Conservation (phyloP, 2,113 vertebrate genomes). For the Leucopsar rothschildi region DNA sequence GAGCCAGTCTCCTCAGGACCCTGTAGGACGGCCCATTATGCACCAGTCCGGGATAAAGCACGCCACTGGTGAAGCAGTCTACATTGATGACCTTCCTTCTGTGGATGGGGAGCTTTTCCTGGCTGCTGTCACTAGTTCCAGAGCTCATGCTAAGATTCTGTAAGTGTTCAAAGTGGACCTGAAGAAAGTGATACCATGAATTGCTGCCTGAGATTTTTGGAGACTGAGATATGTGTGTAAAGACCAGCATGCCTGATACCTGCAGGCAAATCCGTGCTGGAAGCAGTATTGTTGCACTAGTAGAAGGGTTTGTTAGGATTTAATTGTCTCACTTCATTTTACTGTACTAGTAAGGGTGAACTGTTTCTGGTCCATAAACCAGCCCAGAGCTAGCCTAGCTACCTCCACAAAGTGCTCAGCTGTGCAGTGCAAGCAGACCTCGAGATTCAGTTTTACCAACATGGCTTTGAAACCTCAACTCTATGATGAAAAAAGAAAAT, state of each 20-base stretch:
- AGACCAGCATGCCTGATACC: neutral
- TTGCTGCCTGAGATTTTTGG: neutral
- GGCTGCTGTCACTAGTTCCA: constrained; percentile 83
- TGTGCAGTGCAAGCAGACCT: neutral
- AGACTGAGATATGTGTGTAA: neutral
- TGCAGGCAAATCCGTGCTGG: neutral
- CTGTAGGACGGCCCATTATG: constrained; percentile 84
- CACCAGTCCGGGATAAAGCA: constrained; percentile 86
- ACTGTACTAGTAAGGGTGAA: neutral
- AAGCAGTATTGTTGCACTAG: neutral
- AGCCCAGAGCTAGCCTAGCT: neutral
- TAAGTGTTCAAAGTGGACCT: constrained; percentile 59
- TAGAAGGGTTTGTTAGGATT: neutral
- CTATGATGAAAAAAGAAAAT: neutral
- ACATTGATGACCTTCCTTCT: constrained; percentile 84
- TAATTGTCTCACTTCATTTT: neutral
- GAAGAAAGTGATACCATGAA: neutral
- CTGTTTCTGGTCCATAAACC: neutral
- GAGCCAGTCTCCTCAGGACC: constrained; percentile 76
- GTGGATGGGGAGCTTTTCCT: constrained; percentile 84
- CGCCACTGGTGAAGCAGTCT: constrained; percentile 86
- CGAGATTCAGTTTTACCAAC: accelerated
- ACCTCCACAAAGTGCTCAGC: neutral
- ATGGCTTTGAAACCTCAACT: neutral
- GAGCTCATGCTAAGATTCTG: constrained; percentile 83